Evolutionary conservation across 2,888 invertebrate species (phyloP).

Genomic region (Smittia aterrima): DNA sequence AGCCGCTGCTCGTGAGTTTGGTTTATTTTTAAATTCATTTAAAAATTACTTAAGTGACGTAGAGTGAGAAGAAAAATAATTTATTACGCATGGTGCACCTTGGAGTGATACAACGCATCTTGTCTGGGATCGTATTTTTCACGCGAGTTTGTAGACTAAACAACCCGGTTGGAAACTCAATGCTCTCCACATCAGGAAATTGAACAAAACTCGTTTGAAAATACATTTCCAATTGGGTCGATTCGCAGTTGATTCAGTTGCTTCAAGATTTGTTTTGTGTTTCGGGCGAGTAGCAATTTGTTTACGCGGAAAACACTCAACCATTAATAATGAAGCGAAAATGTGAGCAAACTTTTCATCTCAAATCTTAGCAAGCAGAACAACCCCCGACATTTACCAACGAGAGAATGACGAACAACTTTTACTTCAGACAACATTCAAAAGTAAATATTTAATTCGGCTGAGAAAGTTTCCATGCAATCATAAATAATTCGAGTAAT

Average conservation of each 20-base stretch:
- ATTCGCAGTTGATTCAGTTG: slow-evolving; percentile 9
- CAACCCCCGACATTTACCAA: too few species aligned
- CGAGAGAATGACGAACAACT: background rate
- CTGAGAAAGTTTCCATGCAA: background rate
- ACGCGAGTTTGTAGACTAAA: background rate
- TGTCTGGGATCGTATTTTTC: slow-evolving; percentile 7
- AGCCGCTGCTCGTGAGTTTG: background rate
- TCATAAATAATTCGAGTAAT: slow-evolving; percentile 8
- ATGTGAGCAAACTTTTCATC: background rate
- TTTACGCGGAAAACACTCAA: slow-evolving; percentile 19
- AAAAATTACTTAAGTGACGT: slow-evolving; percentile 14
- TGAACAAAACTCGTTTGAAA: background rate
- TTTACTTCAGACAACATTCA: background rate
- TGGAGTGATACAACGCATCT: slow-evolving; percentile 17
- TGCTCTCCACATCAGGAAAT: background rate
- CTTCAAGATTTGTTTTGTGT: background rate
- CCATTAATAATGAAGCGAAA: slow-evolving; percentile 14
- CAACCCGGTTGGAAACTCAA: background rate
- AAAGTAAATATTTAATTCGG: slow-evolving; percentile 35
- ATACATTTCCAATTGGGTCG: background rate
- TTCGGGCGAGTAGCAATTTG: slow-evolving; percentile 13
- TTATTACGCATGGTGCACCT: slow-evolving; percentile 12
- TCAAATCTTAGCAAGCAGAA: background rate
- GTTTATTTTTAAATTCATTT: slow-evolving; percentile 31
- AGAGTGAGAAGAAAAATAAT: slow-evolving; percentile 23